These are phyloP conservation scores for Agonopterix subpropinquella DNA, from an alignment of 2,888 invertebrate species.

Conservation along the genomic window DNA sequence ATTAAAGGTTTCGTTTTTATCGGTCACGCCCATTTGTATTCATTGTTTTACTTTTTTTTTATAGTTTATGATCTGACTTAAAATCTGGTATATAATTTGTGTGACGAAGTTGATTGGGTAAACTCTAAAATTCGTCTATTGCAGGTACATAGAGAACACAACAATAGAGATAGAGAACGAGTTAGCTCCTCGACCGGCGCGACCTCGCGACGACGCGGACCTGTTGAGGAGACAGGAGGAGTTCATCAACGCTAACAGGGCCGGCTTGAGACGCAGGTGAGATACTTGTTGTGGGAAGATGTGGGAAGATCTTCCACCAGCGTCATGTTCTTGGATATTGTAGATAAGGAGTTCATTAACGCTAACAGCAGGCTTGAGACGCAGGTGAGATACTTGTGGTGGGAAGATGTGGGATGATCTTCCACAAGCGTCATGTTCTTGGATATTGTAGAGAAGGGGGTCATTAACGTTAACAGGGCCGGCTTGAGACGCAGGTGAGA, in stretches of 20 bases:
- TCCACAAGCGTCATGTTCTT: no score
- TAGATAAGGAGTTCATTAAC: slow-evolving; percentile 55
- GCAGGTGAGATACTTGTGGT: slow-evolving; percentile 31
- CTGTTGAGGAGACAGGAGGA: slow-evolving; percentile 60
- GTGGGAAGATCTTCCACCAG: no score
- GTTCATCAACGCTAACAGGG: slow-evolving; percentile 65
- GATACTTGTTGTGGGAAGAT: background rate
- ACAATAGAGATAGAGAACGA: slow-evolving; percentile 68
- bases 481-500: slow-evolving; percentile 51
- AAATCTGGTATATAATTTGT: no score
- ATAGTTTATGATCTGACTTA: background rate
- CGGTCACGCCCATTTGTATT: no score
- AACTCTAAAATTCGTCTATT: background rate
- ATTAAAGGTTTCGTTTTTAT: no score
- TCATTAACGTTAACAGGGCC: slow-evolving; percentile 62
- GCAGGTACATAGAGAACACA: slow-evolving; percentile 65
- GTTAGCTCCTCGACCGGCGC: slow-evolving; percentile 25
- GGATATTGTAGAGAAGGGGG: slow-evolving; percentile 45
- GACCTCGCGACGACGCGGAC: slow-evolving; percentile 43
- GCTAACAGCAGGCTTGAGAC: slow-evolving; percentile 58
- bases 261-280: slow-evolving; percentile 54
- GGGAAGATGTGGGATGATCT: no score
- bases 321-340: no score
- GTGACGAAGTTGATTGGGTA: no score
- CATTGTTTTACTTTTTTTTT: background rate